A percentile compares a stretch with the other conserved stretches of the same genome.
These are phyloP conservation scores for Agrypnus murinus DNA, from an alignment of 2,888 invertebrate species.

Conservation along the genomic window DNA sequence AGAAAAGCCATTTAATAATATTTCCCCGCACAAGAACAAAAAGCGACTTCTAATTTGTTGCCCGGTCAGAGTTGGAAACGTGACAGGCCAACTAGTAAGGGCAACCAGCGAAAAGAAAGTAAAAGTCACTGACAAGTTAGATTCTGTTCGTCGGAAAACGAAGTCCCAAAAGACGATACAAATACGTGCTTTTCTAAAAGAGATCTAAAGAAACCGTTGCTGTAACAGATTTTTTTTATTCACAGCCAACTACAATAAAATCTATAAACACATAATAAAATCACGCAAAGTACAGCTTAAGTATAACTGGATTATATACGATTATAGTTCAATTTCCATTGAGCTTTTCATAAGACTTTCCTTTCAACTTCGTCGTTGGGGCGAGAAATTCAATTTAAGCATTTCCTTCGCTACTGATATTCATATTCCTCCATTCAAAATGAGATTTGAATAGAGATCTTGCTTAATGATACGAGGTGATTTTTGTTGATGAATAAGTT, in stretches of 20 bases:
- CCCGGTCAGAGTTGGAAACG: slow-evolving; percentile 26
- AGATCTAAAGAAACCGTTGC: background rate
- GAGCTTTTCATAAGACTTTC: slow-evolving; percentile 25
- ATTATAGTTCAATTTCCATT: slow-evolving; percentile 28
- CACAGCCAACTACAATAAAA: slow-evolving; percentile 12
- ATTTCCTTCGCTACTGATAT: slow-evolving; percentile 35
- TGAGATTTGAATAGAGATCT: slow-evolving; percentile 38
- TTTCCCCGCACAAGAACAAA: too few relatives aligned
- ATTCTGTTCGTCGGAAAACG: slow-evolving; percentile 15
- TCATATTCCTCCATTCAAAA: slow-evolving; percentile 32
- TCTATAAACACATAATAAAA: slow-evolving; percentile 7
- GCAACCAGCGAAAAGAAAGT: slow-evolving; percentile 25
- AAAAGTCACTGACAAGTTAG: slow-evolving; percentile 31
- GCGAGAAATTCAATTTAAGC: slow-evolving; percentile 36
- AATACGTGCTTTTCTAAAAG: slow-evolving; percentile 2
- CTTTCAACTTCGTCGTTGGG: slow-evolving; percentile 28
- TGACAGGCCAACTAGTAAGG: slow-evolving; percentile 23
- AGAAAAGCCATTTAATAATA: background rate
- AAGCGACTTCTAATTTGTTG: slow-evolving; percentile 15
- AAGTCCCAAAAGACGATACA: slow-evolving; percentile 35
- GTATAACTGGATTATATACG: slow-evolving; percentile 25
- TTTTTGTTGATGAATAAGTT: background rate
- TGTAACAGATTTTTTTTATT: too few relatives aligned
- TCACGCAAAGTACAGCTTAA: slow-evolving; percentile 14
- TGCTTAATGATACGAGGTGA: slow-evolving; percentile 24